A percentile compares a stretch with the other conserved stretches of the same genome.
Conservation (phyloP, 2,797 vertebrate genomes). For the Sebastes trivittatus region DNA sequence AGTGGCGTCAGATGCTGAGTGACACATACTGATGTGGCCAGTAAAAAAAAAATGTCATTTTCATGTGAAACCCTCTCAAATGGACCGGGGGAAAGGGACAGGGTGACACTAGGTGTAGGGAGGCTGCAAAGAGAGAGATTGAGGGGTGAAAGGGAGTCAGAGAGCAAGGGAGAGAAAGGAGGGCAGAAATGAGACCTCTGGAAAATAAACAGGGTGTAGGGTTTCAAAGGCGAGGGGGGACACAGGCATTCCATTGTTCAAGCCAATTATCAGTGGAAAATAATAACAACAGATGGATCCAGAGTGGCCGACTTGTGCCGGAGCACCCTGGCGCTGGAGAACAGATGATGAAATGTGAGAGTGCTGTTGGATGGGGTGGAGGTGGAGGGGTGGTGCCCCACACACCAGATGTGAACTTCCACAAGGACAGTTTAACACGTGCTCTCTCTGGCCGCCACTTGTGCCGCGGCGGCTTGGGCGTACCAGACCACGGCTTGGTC, state of each 20-base stretch:
- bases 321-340: slow-evolving; percentile 89
- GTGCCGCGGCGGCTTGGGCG: slow-evolving; percentile 21
- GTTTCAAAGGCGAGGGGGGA: slow-evolving; percentile 94
- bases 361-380: slow-evolving; percentile 44
- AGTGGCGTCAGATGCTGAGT: slow-evolving; percentile 80
- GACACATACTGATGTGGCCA: slow-evolving; percentile 82
- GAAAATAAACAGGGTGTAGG: slow-evolving; percentile 98
- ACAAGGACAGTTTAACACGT: slow-evolving; percentile 87
- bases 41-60: slow-evolving; percentile 84
- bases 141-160: slow-evolving; percentile 55
- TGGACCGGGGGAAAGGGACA: slow-evolving; percentile 58
- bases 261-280: slow-evolving; percentile 99
- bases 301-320: slow-evolving; percentile 93
- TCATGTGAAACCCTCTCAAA: slow-evolving; percentile 80
- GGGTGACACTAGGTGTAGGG: slow-evolving; percentile 58
- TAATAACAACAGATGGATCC: slow-evolving; percentile 99
- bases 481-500: slow-evolving; percentile 36
- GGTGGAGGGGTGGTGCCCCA: slow-evolving; percentile 43
- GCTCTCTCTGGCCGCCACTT: slow-evolving; percentile 58
- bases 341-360: slow-evolving; percentile 85
- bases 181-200: slow-evolving; percentile 84
- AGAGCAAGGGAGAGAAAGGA: slow-evolving; percentile 17
- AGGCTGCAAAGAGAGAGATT: slow-evolving; percentile 10
- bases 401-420: slow-evolving; percentile 92
- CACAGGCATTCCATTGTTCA: slow-evolving; percentile 99